These are phyloP conservation scores for Argynnis bischoffii DNA, from an alignment of 2,888 invertebrate species.

Conservation along the genomic window DNA sequence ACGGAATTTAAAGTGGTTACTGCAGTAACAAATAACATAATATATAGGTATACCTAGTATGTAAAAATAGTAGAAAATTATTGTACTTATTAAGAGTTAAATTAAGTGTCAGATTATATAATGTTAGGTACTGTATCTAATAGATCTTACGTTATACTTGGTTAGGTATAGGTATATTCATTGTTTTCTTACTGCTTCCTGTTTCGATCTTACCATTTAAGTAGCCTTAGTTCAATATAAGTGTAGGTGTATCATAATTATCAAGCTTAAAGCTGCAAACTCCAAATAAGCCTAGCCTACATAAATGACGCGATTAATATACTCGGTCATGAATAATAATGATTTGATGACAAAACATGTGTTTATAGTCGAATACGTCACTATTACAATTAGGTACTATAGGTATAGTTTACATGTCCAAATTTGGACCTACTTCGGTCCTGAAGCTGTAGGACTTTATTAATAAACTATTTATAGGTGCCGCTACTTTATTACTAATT, in stretches of 20 bases:
- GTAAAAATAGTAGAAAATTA: no score
- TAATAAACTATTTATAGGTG: no score
- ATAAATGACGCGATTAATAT: constrained; percentile 5
- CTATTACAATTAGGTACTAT: constrained; percentile 6
- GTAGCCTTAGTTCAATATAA: constrained; percentile 5
- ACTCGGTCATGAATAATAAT: constrained; percentile 12
- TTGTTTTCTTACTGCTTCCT: not conserved
- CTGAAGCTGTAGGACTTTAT: no score
- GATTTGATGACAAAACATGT: constrained; percentile 16
- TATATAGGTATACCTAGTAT: no score
- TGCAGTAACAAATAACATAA: no score
- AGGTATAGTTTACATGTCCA: not conserved
- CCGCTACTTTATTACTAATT: no score
- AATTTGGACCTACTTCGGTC: not conserved
- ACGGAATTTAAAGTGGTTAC: no score
- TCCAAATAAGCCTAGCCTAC: constrained; percentile 15
- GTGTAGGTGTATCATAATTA: constrained; percentile 8
- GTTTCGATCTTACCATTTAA: constrained; percentile 7
- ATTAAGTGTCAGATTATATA: no score
- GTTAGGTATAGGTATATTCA: no score
- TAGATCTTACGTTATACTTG: no score
- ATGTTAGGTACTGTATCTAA: no score
- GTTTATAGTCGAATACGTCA: constrained; percentile 11
- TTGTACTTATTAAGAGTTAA: no score
- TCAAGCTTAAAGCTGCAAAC: constrained; percentile 3